Evolutionary conservation across 2,888 invertebrate species (phyloP), one percentile per base, ranked within the genome.

Genomic region (Lypha dubia): DNA sequence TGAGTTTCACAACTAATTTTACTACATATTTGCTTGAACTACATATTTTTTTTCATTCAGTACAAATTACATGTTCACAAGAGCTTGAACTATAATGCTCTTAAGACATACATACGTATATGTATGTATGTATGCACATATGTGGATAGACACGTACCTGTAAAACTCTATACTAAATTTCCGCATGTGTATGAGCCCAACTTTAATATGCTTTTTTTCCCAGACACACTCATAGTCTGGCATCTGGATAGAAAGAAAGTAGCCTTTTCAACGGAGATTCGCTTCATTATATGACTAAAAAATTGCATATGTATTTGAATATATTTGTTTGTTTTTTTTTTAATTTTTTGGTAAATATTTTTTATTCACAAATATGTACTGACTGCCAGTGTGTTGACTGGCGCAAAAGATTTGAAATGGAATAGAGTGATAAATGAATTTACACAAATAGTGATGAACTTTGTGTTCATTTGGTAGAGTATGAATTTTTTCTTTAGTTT

Each of bases 301-400:
- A 58, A 67, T n/a, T n/a, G n/a, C n/a, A n/a, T n/a, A n/a, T n/a
- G 67, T 82, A 76, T 82, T 82, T 71, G 70, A 76, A 70, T 70
- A 58, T 46, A 35, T 71, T 56, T 65, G 51, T 35, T 13, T 15
- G 38, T 9, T n/a, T 51, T 53, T 65, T 63, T 63, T 38, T 3
- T 1, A 1, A 20, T 35, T 41, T 70, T 60, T 70, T 70, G 28
- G 32, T n/a, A 38, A 20, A 35, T 11, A 46, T 35, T 22, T 46
- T 38, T 67, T 67, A 60, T 38, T 38, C 44, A 79, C 71, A 79
- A 71, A 62, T 46, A n/a, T n/a, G n/a, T n/a, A 53, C n/a, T 51
- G 49, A 41, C 68, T 51, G 65, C 6, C 13, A 17, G 8, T 60
- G 13, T 51, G 35, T 46, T 35, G 56, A n/a, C 9, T 56, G 56